A percentile compares a stretch with the other conserved stretches of the same genome.
phyloP scores from a whole-genome alignment of 2,888 invertebrate genomes.

The Himalopsyche anomala region DNA sequence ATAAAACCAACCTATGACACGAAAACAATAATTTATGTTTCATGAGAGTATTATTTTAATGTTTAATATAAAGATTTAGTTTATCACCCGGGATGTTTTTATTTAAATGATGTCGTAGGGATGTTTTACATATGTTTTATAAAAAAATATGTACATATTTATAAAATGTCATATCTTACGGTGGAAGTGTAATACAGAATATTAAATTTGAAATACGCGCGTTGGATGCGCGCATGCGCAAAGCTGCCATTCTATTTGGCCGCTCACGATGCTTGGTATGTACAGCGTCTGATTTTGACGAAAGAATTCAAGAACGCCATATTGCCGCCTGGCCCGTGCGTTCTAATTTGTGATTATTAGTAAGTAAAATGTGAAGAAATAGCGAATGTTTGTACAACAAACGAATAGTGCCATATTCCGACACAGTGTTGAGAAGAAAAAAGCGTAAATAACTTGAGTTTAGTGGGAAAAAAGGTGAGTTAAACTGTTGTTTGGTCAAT shows the following conservation, averaged over 20 bases:
- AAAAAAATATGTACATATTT: too few relatives aligned
- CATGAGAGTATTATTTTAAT: too few relatives aligned
- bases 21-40: too few relatives aligned
- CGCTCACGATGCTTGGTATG: slow-evolving; percentile 46
- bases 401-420: slow-evolving; percentile 26
- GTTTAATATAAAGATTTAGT: too few relatives aligned
- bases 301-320: slow-evolving; percentile 66
- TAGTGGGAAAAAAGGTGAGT: slow-evolving; percentile 74
- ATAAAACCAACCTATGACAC: too few relatives aligned
- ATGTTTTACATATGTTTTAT: too few relatives aligned
- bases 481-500: slow-evolving; percentile 75
- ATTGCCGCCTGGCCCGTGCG: slow-evolving; percentile 57
- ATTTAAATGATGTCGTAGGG: too few relatives aligned
- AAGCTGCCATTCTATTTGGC: slow-evolving; percentile 42
- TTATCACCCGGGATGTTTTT: too few relatives aligned
- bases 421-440: slow-evolving; percentile 18
- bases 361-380: slow-evolving; percentile 57
- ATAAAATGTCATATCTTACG: too few relatives aligned
- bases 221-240: slow-evolving; percentile 53
- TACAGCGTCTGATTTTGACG: slow-evolving; percentile 59
- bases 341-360: slow-evolving; percentile 52
- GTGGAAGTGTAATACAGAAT: too few relatives aligned
- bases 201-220: slow-evolving; percentile 21
- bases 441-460: not conserved
- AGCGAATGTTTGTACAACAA: not conserved